phyloP scores from a whole-genome alignment of 2,888 invertebrate genomes.

The Elgonia sp. region DNA sequence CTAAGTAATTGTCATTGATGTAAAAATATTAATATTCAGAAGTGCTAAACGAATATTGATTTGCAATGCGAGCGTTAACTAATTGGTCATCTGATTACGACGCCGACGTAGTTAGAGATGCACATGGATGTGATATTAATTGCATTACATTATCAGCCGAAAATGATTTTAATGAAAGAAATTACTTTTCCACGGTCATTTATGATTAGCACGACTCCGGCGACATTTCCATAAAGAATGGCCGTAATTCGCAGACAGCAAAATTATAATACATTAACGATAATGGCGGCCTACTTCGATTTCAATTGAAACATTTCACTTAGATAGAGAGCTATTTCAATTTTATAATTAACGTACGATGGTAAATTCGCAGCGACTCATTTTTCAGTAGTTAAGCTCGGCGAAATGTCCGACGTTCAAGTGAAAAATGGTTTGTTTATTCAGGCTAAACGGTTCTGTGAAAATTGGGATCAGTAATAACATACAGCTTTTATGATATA shows the following conservation, averaged over 20 bases:
- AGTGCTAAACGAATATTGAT: conserved; percentile 52
- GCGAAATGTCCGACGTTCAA: conserved; percentile 46
- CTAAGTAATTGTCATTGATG: conserved; percentile 50
- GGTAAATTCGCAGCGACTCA: conserved; percentile 46
- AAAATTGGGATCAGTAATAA: conserved; percentile 17
- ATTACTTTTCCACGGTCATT: conserved; percentile 60
- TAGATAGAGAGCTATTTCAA: conserved; percentile 57
- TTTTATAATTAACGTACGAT: conserved; percentile 60
- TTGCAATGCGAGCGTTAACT: conserved; percentile 44
- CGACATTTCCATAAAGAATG: conserved; percentile 51
- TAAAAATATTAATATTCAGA: conserved; percentile 57
- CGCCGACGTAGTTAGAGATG: conserved; percentile 9
- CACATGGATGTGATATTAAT: conserved; percentile 47
- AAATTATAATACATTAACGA: conserved; percentile 63
- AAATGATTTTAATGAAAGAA: conserved; percentile 67
- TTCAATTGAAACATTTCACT: conserved; percentile 64
- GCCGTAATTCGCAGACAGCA: conserved; percentile 24
- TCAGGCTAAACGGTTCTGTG: conserved; percentile 37
- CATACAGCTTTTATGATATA: conserved; percentile 6
- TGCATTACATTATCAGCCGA: conserved; percentile 45
- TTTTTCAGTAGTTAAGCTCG: conserved; percentile 70
- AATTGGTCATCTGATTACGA: conserved; percentile 50
- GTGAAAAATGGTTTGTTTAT: conserved; percentile 67
- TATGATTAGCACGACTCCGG: conserved; percentile 43
- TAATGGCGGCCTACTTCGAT: conserved; percentile 55